Evolutionary conservation across 2,888 invertebrate genomes (phyloP).

Genomic region (Resseliella maxima): DNA sequence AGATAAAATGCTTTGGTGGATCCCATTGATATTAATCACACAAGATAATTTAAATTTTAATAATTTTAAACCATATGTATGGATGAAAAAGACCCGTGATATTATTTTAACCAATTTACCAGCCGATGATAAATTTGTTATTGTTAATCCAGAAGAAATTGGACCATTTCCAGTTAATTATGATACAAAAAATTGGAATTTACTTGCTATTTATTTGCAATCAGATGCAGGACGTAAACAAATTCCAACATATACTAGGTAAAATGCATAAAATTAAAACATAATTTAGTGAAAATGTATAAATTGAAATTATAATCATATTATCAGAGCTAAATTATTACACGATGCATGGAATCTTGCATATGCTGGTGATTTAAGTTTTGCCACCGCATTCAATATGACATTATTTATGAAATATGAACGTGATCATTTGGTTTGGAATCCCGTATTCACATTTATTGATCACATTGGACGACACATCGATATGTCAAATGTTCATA

Average conservation of each 20-base stretch:
- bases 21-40: constrained; percentile 74
- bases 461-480: constrained; percentile 83
- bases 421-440: constrained; percentile 82
- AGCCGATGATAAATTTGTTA: constrained; percentile 74
- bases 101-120: constrained; percentile 71
- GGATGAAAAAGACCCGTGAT: constrained; percentile 74
- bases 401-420: constrained; percentile 80
- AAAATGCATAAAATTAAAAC: background rate
- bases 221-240: constrained; percentile 69
- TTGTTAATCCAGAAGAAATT: constrained; percentile 86
- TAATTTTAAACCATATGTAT: constrained; percentile 71
- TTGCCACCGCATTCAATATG: constrained; percentile 82
- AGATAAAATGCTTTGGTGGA: constrained; percentile 79
- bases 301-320: background rate
- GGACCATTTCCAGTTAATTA: constrained; percentile 88
- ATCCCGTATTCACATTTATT: constrained; percentile 84
- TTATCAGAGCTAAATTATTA: constrained; percentile 74
- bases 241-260: constrained; percentile 76
- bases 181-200: constrained; percentile 80
- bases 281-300: background rate
- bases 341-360: constrained; percentile 85
- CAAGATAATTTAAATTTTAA: constrained; percentile 73
- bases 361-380: constrained; percentile 80
- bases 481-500: constrained; percentile 73
- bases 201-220: constrained; percentile 75